Evolutionary conservation across 2,797 vertebrate species (phyloP), one percentile per base, ranked within the genome.

Genomic region (Cyprinodon diabolis): DNA sequence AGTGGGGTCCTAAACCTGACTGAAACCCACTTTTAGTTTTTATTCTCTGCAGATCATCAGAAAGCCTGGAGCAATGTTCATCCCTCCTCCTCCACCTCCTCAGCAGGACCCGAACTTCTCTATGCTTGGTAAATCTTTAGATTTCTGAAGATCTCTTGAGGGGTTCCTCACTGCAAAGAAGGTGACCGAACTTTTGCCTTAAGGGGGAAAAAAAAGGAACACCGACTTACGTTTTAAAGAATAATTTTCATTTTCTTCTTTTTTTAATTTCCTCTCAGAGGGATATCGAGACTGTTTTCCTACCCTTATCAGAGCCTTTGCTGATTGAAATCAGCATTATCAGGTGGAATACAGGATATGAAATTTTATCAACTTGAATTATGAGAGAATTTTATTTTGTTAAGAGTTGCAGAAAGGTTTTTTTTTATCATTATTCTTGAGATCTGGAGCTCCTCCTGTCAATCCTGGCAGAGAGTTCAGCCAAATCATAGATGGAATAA

Each of bases 81-180:
- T 55, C 40, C 7, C 67, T 54, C 37, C 11, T n/a, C 71, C 40
- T 40, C 67, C 49, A 69, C 70, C 35, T 62, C 43, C 51, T 54
- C 21, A 37, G 4, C 23, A 14, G 73, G 30, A 74, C 12, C n/a
- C 51, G 62, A 51, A 66, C 56, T n/a, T 57, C 58, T 3, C 48
- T 51, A 0, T 14, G 6, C 25, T 73, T 37, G 0, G 66, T 23
- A 47, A 77, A 47, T 37, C 57, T 78, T 45, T 73, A 49, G 48
- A 60, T 71, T 23, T 45, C 7, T 4, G n/a, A n/a, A 58, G 14
- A n/a, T 66, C 62, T 57, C 54, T 1, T 1, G 45, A 35, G 72
- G 68, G 63, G n/a, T 60, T 4, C 43, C 57, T 78, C 52, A 21
- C 69, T 76, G 75, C 55, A n/a, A n/a, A 75, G 71, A 35, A 71